Conservation (phyloP, 2,113 vertebrate species). For the Microcebus jonahi region DNA sequence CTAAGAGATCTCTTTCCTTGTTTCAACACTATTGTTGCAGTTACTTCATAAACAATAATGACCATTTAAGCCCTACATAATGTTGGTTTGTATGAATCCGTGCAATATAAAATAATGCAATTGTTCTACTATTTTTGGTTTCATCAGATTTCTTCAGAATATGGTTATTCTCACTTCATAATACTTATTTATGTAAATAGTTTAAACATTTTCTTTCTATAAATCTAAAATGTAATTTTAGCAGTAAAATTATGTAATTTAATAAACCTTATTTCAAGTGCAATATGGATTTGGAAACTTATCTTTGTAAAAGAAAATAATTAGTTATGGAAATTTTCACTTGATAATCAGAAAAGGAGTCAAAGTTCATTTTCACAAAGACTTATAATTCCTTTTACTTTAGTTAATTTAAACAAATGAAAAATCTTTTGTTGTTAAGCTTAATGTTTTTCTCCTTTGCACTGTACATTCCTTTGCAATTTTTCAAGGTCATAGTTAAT, state of each 20-base stretch:
- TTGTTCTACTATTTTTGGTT: background rate
- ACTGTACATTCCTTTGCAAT: conserved; percentile 19
- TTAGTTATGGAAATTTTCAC: conserved; percentile 20
- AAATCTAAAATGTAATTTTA: background rate
- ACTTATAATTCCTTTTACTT: background rate
- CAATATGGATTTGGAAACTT: conserved; percentile 9
- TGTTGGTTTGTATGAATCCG: background rate
- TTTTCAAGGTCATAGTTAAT: conserved; percentile 69
- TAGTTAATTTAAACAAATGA: conserved; percentile 55
- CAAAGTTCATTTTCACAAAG: conserved; percentile 50
- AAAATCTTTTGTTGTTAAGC: conserved; percentile 40
- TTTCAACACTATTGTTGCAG: background rate
- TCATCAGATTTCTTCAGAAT: conserved; percentile 20
- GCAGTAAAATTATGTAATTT: conserved; percentile 7
- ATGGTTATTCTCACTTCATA: background rate
- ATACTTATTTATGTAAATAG: background rate
- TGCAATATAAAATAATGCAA: background rate
- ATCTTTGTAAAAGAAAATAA: conserved; percentile 39
- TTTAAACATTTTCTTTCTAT: background rate
- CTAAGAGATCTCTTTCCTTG: background rate
- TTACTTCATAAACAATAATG: background rate
- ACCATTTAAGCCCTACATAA: background rate
- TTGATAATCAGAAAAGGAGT: conserved; percentile 40
- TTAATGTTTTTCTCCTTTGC: conserved; percentile 38
- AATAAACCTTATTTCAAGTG: conserved; percentile 9